These are phyloP conservation scores for Platichthys flesus DNA, from an alignment of 2,113 vertebrate genomes.

Conservation along the genomic window DNA sequence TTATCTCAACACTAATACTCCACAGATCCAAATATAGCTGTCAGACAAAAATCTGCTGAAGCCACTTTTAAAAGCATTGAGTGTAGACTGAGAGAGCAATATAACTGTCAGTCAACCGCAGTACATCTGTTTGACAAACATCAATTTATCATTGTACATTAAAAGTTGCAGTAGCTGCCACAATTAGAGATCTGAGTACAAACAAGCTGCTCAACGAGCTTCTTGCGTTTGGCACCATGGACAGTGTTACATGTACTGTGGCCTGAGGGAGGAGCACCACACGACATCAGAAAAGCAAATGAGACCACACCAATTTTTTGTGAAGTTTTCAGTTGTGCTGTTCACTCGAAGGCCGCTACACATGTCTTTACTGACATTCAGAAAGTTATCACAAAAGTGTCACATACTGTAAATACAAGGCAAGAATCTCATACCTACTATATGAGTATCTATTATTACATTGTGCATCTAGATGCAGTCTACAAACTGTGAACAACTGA, in stretches of 20 bases:
- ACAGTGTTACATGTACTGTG: constrained; percentile 19
- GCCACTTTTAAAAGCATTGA: not conserved
- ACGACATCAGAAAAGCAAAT: not conserved
- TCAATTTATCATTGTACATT: constrained; percentile 20
- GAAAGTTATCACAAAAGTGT: constrained; percentile 6
- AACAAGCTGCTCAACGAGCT: constrained; percentile 16
- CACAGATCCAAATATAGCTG: constrained; percentile 41
- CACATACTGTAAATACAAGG: constrained; percentile 25
- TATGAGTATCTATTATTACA: constrained; percentile 16
- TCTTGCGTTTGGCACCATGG: constrained; percentile 46
- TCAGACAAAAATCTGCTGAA: constrained; percentile 29
- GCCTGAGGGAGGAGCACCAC: constrained; percentile 9
- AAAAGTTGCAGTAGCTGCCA: constrained; percentile 61
- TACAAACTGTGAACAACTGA: constrained; percentile 38
- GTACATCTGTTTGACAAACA: not conserved
- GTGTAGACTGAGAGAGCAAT: not conserved
- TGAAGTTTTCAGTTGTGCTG: constrained; percentile 1
- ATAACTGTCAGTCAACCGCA: not conserved
- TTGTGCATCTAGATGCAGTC: constrained; percentile 49
- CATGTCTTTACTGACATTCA: constrained; percentile 14
- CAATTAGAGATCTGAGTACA: constrained; percentile 33
- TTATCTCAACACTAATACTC: not conserved
- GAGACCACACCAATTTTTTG: not conserved
- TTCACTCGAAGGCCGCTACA: not conserved
- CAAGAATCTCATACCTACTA: constrained; percentile 29